Percentiles rank a stretch among this genome's conserved stretches.
These are phyloP conservation scores for Trilocha varians DNA, from an alignment of 2,888 invertebrate genomes.

Conservation along the genomic window DNA sequence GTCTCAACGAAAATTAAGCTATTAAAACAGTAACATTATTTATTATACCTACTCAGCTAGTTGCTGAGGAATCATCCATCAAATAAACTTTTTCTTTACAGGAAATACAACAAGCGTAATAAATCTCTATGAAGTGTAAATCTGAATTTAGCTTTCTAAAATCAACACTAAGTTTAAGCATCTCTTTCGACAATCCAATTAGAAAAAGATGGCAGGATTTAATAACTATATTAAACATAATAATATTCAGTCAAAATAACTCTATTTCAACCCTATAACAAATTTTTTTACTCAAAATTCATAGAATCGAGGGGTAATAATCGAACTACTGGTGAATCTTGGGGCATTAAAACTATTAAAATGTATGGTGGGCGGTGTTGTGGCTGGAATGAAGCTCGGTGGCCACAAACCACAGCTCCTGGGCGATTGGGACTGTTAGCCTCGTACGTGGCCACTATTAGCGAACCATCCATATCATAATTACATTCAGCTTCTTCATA, in stretches of 20 bases:
- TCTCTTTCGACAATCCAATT: too few species aligned
- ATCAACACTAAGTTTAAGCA: too few species aligned
- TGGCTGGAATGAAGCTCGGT: conserved; percentile 48
- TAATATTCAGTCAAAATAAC: neutral
- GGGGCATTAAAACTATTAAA: conserved; percentile 64
- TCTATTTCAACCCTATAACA: neutral
- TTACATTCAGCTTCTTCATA: conserved; percentile 20
- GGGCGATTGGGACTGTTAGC: conserved; percentile 46
- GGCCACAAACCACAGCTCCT: conserved; percentile 68
- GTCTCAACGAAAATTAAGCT: neutral
- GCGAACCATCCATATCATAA: conserved; percentile 40
- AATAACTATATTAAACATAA: neutral
- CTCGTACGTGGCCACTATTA: conserved; percentile 23
- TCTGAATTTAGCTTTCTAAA: too few species aligned
- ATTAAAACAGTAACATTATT: neutral
- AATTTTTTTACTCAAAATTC: neutral
- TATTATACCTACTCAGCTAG: neutral
- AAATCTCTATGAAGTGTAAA: neutral
- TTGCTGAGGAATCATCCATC: neutral
- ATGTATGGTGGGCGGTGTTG: conserved; percentile 48
- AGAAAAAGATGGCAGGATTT: too few species aligned
- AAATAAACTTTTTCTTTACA: too few species aligned
- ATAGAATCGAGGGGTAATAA: neutral
- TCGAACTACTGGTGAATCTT: conserved; percentile 31
- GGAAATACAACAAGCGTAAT: neutral